A percentile compares a stretch with the other conserved stretches of the same genome.
Conservation (phyloP, 1,140 invertebrate genomes). For the Dendrolimus kikuchii region DNA sequence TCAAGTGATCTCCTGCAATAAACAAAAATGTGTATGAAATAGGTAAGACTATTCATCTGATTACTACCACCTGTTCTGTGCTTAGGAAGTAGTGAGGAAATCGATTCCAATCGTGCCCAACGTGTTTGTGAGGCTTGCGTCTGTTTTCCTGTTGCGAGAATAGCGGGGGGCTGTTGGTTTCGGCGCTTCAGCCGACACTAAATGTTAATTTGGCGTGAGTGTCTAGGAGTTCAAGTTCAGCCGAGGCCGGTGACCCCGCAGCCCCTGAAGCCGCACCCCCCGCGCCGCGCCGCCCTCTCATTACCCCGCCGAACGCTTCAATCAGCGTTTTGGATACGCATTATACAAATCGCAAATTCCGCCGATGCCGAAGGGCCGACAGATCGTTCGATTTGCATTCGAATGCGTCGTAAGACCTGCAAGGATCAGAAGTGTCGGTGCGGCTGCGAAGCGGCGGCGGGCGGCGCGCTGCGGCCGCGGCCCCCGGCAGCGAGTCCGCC, state of each 20-base stretch:
- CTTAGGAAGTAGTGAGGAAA: too few species aligned
- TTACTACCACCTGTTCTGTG: too few species aligned
- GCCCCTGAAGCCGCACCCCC: not conserved
- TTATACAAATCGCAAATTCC: constrained; percentile 1
- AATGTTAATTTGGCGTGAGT: constrained; percentile 6
- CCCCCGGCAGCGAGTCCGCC: not conserved
- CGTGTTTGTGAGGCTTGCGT: too few species aligned
- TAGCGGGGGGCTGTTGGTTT: not conserved
- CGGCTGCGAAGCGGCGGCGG: not conserved
- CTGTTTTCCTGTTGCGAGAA: not conserved
- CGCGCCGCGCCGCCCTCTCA: not conserved
- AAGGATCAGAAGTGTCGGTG: constrained; percentile 1
- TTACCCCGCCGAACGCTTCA: constrained; percentile 2
- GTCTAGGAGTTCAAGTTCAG: constrained; percentile 12
- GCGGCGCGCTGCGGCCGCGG: not conserved
- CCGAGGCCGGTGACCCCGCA: constrained; percentile 4
- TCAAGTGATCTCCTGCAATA: too few species aligned
- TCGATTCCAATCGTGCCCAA: too few species aligned
- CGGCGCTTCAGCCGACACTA: not conserved
- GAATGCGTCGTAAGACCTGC: too few species aligned
- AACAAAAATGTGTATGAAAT: too few species aligned
- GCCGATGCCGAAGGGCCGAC: constrained; percentile 10
- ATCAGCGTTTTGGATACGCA: too few species aligned
- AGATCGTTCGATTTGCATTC: constrained; percentile 4
- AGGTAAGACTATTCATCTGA: too few species aligned